Conservation (phyloP, 2,113 vertebrate species). For the Oryzias curvinotus region DNA sequence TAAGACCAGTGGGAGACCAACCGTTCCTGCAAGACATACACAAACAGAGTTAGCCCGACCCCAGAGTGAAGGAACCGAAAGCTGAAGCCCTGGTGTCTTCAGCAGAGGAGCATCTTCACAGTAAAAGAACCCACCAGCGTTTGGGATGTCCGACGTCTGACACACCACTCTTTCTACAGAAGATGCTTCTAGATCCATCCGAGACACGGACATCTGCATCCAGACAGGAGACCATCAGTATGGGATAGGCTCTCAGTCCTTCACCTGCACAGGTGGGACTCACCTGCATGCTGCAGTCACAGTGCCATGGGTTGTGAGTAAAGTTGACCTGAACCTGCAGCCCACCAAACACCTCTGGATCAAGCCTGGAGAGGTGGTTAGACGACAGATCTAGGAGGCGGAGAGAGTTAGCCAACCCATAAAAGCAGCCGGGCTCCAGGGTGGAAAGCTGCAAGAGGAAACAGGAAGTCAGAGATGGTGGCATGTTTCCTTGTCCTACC, state of each 20-base stretch:
- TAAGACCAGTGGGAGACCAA: slow-evolving; percentile 73
- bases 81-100: too few species aligned
- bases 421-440: slow-evolving; percentile 53
- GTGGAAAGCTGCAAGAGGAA: slow-evolving; percentile 25
- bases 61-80: too few species aligned
- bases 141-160: slow-evolving; percentile 56
- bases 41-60: not conserved
- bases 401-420: slow-evolving; percentile 35
- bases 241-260: not conserved
- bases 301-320: slow-evolving; percentile 86
- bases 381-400: slow-evolving; percentile 54
- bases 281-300: slow-evolving; percentile 85
- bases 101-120: not conserved
- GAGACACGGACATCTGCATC: slow-evolving; percentile 68
- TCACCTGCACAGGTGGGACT: not conserved
- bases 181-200: slow-evolving; percentile 72
- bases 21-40: slow-evolving; percentile 57
- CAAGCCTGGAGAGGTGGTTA: slow-evolving; percentile 64
- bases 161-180: slow-evolving; percentile 68
- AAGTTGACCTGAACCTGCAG: slow-evolving; percentile 83
- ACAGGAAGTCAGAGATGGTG: not conserved
- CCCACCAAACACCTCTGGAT: slow-evolving; percentile 75
- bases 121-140: slow-evolving; percentile 69
- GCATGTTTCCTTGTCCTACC: not conserved
- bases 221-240: not conserved